Evolutionary conservation across 2,888 invertebrate species (phyloP), one percentile per base, ranked within the genome.

Genomic region (Escarpia spicata): DNA sequence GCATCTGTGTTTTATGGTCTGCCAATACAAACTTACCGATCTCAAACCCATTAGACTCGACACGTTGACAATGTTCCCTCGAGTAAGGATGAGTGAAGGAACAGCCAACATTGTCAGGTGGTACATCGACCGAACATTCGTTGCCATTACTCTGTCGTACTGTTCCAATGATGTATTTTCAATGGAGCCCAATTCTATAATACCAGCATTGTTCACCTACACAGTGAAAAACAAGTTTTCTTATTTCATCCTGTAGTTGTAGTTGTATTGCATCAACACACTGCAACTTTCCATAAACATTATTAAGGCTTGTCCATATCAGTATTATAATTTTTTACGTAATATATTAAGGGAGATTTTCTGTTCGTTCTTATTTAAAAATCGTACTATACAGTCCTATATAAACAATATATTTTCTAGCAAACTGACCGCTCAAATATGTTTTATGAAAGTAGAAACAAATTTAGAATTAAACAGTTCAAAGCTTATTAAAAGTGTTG

Each of bases 41-140:
- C 99, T 97, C 44, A 98, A 97, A 3, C 99, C 99, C 95, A 98
- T 98, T 0, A 99, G 98, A 96, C 99, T 99, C 1, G 99, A 99
- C 0, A 99, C 98, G 96, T 99, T 99, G 0, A 99, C 99, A 90
- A 96, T 95, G 92, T 94, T 95, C 12, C 96, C 96, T 92, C 96
- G 95, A 3, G 96, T 96, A 93, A 96, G 97, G 3, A 98, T 97
- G 43, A 99, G 97, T 96, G 99, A 97, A 0, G 99, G 99, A 0
- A 98, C 98, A 4, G 98, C 98, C 92, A 99, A 96, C 97, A 98
- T 98, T 0, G 98, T 99, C 94, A 99, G 96, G 93, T 97, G 96
- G 93, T 96, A 97, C 3, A 97, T 95, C 3, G 97, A 95, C 92
- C 97, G 97, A 0, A 99, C 98, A 96, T 99, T 99, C 2, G 98